Percentiles rank a stretch among this genome's conserved stretches.
Evolutionary conservation across 64 coral and sea anemone species (phyloP).

Genomic region (Stylophora pistillata): DNA sequence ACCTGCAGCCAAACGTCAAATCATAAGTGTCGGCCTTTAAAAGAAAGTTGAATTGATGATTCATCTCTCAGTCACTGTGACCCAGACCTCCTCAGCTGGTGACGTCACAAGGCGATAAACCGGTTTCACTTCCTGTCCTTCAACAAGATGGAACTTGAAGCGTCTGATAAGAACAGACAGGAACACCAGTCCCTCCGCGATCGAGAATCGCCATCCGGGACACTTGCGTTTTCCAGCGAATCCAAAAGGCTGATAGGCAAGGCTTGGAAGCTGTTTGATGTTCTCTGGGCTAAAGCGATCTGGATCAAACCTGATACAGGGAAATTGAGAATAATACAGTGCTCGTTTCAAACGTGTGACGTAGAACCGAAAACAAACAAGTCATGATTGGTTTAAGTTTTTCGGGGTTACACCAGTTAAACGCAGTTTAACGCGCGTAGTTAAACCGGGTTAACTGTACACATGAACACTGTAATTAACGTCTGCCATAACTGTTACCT

Average conservation of each 20-base stretch:
- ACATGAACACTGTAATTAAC: background rate
- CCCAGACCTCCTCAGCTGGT: constrained; percentile 89
- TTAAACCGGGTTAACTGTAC: too few species aligned
- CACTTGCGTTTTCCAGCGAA: constrained; percentile 97
- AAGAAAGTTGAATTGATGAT: background rate
- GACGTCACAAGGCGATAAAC: constrained; percentile 75
- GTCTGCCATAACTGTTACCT: constrained; percentile 36
- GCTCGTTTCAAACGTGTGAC: too few species aligned
- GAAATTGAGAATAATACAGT: background rate
- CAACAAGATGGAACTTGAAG: constrained; percentile 87
- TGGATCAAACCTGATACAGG: constrained; percentile 86
- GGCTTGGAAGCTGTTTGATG: constrained; percentile 67
- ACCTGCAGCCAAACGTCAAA: background rate
- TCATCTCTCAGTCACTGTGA: constrained; percentile 81
- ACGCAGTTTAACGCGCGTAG: too few species aligned
- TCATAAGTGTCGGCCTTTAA: too few species aligned
- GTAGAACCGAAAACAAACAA: too few species aligned
- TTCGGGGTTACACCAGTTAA: too few species aligned
- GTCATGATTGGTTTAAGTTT: too few species aligned
- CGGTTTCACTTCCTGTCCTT: constrained; percentile 85
- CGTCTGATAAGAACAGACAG: constrained; percentile 80
- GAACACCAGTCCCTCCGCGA: constrained; percentile 82
- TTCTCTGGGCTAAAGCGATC: constrained; percentile 87
- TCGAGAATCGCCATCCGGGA: constrained; percentile 86
- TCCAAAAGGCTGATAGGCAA: constrained; percentile 88